Conservation (phyloP, 2,797 vertebrate genomes). For the Bovichtus variegatus region DNA sequence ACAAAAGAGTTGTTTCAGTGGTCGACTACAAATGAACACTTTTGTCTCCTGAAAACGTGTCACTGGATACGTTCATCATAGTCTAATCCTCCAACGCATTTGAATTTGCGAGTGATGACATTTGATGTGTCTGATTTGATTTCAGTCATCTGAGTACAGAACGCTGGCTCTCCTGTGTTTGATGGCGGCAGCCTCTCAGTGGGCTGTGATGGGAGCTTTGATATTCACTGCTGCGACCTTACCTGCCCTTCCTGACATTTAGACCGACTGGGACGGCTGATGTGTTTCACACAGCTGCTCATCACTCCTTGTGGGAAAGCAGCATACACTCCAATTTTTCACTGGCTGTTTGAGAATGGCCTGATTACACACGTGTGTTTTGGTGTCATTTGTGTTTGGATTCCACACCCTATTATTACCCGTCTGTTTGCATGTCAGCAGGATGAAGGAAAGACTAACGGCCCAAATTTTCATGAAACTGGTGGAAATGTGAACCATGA, state of each 20-base stretch:
- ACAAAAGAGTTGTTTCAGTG: not conserved
- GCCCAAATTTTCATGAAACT: too few species aligned
- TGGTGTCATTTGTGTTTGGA: not conserved
- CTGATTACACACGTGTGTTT: not conserved
- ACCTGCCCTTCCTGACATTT: conserved; percentile 16
- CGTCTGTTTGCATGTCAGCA: too few species aligned
- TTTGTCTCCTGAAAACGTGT: not conserved
- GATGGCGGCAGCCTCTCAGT: conserved; percentile 26
- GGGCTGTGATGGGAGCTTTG: conserved; percentile 27
- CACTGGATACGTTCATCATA: not conserved
- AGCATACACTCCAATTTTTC: not conserved
- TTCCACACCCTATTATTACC: not conserved
- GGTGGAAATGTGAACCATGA: too few species aligned
- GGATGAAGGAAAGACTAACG: too few species aligned
- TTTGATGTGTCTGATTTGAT: conserved; percentile 34
- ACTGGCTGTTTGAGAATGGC: not conserved
- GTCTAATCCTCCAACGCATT: not conserved
- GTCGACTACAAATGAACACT: not conserved
- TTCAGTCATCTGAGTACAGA: conserved; percentile 4
- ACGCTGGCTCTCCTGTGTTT: conserved; percentile 1
- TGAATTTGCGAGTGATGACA: conserved; percentile 1
- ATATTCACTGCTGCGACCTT: conserved; percentile 40
- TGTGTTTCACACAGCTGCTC: conserved; percentile 15
- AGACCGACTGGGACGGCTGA: not conserved
- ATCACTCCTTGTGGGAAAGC: not conserved